These are phyloP conservation scores for Neomonachus schauinslandi DNA, from an alignment of 2,113 vertebrate species.

Conservation along the genomic window DNA sequence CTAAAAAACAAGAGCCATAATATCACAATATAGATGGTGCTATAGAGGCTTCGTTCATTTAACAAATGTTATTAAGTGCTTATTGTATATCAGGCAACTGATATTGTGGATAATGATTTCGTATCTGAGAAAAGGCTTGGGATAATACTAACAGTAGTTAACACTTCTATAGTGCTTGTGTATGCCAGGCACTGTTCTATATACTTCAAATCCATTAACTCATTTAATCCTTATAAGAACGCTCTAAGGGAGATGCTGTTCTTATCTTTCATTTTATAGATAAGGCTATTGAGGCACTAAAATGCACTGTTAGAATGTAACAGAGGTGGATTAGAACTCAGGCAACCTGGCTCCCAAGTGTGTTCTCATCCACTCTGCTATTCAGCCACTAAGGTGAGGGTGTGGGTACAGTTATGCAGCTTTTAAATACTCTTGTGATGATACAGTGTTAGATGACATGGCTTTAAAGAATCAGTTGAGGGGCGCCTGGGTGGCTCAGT, in stretches of 20 bases:
- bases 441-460: not conserved
- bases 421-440: not conserved
- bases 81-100: not conserved
- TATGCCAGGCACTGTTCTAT: not conserved
- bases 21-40: not conserved
- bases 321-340: not conserved
- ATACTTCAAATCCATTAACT: not conserved
- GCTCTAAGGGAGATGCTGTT: not conserved
- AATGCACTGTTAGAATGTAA: not conserved
- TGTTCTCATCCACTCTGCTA: not conserved
- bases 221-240: not conserved
- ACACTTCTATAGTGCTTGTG: not conserved
- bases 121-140: not conserved
- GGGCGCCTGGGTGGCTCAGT: no score
- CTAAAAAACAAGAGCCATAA: not conserved
- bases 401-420: not conserved
- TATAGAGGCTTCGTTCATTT: not conserved
- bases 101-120: not conserved
- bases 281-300: not conserved
- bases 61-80: not conserved
- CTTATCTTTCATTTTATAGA: not conserved
- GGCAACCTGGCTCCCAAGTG: not conserved
- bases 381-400: not conserved
- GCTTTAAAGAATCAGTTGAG: not conserved
- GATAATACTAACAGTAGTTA: not conserved